These are phyloP conservation scores for Notothenia rossii DNA, from an alignment of 2,113 vertebrate genomes.

Conservation along the genomic window DNA sequence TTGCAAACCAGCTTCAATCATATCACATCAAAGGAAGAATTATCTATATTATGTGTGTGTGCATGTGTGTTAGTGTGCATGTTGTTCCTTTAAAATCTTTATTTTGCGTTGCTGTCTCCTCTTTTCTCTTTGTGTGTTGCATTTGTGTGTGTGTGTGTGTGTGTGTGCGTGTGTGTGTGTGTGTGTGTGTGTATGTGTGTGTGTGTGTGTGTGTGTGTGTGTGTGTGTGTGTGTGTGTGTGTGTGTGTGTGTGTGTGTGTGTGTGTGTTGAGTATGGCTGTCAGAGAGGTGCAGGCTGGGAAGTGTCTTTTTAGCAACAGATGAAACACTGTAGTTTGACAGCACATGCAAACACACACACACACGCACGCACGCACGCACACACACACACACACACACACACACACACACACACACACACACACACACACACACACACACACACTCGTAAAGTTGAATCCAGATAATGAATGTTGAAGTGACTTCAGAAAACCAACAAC, in stretches of 20 bases:
- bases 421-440: conserved; percentile 28
- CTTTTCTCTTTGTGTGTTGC: conserved; percentile 10
- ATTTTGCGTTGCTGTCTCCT: conserved; percentile 45
- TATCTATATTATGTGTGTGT: conserved; percentile 45
- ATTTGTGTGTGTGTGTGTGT: background rate
- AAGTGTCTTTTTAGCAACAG: conserved; percentile 74
- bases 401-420: conserved; percentile 25
- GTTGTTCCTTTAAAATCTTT: conserved; percentile 53
- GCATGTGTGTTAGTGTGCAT: conserved; percentile 19
- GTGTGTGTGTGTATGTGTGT: background rate
- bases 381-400: conserved; percentile 30
- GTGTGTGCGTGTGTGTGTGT: too few species aligned
- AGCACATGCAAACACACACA: conserved; percentile 35
- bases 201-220: background rate
- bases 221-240: conserved; percentile 27
- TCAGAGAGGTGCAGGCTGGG: conserved; percentile 68
- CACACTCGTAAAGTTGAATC: conserved; percentile 45
- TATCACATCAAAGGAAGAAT: conserved; percentile 47
- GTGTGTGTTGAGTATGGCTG: conserved; percentile 54
- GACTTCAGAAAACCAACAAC: conserved; percentile 66
- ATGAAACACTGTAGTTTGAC: conserved; percentile 79
- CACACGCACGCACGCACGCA: conserved; percentile 27
- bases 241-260: conserved; percentile 21
- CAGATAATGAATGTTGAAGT: conserved; percentile 76
- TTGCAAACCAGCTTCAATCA: conserved; percentile 32